These are phyloP conservation scores for Chaetophractus vellerosus DNA, from an alignment of 2,797 vertebrate genomes.

Conservation along the genomic window DNA sequence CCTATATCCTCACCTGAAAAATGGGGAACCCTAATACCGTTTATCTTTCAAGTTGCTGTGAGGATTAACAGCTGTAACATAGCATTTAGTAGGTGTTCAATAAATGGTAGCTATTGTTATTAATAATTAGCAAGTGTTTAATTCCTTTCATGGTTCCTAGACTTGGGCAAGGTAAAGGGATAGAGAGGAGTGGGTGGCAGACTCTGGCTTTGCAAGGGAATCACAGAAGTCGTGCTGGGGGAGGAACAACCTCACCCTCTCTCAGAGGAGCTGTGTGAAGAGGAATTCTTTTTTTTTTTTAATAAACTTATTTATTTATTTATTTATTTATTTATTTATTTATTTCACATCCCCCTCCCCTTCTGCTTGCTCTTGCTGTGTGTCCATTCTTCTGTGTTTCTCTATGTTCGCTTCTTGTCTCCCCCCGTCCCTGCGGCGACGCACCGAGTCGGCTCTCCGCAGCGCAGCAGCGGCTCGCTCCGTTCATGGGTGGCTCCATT, in stretches of 20 bases:
- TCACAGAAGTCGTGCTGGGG: not conserved
- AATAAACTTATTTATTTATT: too few relatives aligned
- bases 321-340: too few relatives aligned
- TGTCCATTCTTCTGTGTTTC: too few relatives aligned
- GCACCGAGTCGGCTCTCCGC: too few relatives aligned
- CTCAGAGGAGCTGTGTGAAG: not conserved
- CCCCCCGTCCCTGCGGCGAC: too few relatives aligned
- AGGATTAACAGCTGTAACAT: not conserved
- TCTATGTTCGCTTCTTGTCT: too few relatives aligned
- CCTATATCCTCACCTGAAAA: not conserved
- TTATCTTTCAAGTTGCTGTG: not conserved
- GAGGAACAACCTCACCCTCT: not conserved
- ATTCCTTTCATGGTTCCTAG: not conserved
- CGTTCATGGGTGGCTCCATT: too few relatives aligned
- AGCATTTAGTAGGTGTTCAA: not conserved
- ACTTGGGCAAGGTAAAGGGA: not conserved
- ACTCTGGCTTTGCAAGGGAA: not conserved
- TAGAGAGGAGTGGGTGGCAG: not conserved
- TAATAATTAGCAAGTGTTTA: slow-evolving; percentile 3
- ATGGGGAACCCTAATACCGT: not conserved
- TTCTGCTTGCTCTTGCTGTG: too few relatives aligned
- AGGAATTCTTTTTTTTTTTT: too few relatives aligned
- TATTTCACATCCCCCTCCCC: too few relatives aligned
- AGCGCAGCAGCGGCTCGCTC: too few relatives aligned
- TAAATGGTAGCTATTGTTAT: not conserved